phyloP scores from a whole-genome alignment of 2,797 vertebrate species.

The Psittacula derbiana region DNA sequence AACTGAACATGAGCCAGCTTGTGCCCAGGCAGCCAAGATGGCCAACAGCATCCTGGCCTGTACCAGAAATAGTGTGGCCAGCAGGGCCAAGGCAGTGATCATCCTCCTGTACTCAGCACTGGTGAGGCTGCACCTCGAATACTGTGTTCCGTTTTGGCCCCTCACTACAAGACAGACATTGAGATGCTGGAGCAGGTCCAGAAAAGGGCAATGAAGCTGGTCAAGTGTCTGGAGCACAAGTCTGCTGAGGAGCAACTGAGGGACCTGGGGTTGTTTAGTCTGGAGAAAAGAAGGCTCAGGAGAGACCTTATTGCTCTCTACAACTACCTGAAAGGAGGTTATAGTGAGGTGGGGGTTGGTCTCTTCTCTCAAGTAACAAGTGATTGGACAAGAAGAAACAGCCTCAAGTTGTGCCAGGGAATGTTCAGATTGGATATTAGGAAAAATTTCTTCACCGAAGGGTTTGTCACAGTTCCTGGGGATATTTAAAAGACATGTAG shows the following conservation, averaged over 20 bases:
- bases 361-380: neutral
- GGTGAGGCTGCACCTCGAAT: no score
- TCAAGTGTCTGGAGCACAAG: neutral
- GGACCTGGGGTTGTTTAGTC: neutral
- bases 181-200: neutral
- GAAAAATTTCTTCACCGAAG: neutral
- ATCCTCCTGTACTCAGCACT: neutral
- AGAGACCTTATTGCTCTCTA: neutral
- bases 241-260: neutral
- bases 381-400: neutral
- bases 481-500: neutral
- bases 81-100: neutral
- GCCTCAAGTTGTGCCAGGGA: neutral
- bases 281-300: neutral
- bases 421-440: neutral
- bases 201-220: neutral
- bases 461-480: neutral
- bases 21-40: neutral
- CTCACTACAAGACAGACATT: neutral
- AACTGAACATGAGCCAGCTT: neutral
- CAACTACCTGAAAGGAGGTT: neutral
- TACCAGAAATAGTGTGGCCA: neutral
- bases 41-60: neutral
- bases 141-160: neutral
- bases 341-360: neutral